phyloP scores from a whole-genome alignment of 2,113 vertebrate genomes.

The Cavia aperea region DNA sequence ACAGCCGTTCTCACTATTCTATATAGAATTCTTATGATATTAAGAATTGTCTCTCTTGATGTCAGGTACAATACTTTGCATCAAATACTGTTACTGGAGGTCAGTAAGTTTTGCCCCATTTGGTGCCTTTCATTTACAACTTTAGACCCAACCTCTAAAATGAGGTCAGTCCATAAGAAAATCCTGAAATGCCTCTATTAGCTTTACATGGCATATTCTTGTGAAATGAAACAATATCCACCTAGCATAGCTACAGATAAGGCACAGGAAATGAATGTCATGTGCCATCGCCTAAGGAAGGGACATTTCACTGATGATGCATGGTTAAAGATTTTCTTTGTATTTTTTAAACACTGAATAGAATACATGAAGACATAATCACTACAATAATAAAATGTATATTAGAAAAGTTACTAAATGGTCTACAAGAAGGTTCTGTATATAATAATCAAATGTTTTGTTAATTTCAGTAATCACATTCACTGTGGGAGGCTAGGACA shows the following conservation, averaged over 20 bases:
- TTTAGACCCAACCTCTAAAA: not conserved
- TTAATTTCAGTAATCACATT: not conserved
- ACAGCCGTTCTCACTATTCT: not conserved
- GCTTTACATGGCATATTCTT: not conserved
- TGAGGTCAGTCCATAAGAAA: not conserved
- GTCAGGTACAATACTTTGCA: not conserved
- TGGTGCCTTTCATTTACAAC: conserved; percentile 8
- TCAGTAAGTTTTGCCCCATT: not conserved
- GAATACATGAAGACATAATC: not conserved
- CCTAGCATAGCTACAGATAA: not conserved
- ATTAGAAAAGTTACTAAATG: not conserved
- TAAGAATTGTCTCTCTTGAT: not conserved
- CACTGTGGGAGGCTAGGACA: not conserved
- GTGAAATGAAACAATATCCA: not conserved
- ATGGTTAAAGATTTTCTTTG: conserved; percentile 27
- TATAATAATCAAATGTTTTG: conserved; percentile 7
- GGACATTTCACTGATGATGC: not conserved
- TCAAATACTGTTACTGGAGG: not conserved
- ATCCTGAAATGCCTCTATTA: not conserved
- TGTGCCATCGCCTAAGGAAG: not conserved
- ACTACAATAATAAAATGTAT: not conserved
- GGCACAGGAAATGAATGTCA: not conserved
- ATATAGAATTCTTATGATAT: not conserved
- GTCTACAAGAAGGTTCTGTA: not conserved
- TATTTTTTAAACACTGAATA: conserved; percentile 34